Base-by-base conservation (phyloP, 2,797 vertebrate species). In the Eospalax fontanierii region DNA sequence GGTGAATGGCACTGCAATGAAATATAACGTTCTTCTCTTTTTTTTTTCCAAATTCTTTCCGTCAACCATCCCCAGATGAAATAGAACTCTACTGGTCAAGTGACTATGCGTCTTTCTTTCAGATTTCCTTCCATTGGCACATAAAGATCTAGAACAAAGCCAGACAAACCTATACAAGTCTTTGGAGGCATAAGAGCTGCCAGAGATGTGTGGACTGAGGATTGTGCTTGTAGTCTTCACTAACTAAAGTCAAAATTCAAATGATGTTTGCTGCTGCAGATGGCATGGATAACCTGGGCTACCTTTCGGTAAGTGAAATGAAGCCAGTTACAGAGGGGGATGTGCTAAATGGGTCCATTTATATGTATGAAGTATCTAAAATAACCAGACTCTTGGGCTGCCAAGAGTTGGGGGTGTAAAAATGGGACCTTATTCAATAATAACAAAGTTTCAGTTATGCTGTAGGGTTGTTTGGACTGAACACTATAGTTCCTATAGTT, bases 401-500 rank as follows among this genome's bases (percentile, higher is more conserved):
- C 43, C n/a, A 7, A 18, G 26, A 85, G 11, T 24, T 38, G 2
- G 2, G 19, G 0, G 6, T 35, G 6, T 9, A 50, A 0, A n/a
- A 22, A 24, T 66, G 28, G 26, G 0, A 10, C 28, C 11, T 33
- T 88, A n/a, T n/a, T 84, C 66, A 68, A 43, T n/a, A 15, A 11
- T 33, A 38, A 2, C 35, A 26, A 65, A 50, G 15, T 43, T 63
- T 92, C 66, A 84, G 0, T 66, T 79, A 65, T 43, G 33, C 2
- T 16, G 11, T 10, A 35, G 76, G n/a, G 19, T 24, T 8, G 0
- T 33, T 26, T 73, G 21, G 50, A 8, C 24, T 24, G 2, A 63
- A 1, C 0, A 26, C 0, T 50, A 46, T 6, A 33, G 5, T 8
- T 1, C 22, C 11, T 46, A 15, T 22, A 15, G 4, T 46, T 79